Base-by-base conservation (phyloP, 2,797 vertebrate species). In the Erethizon dorsatum region DNA sequence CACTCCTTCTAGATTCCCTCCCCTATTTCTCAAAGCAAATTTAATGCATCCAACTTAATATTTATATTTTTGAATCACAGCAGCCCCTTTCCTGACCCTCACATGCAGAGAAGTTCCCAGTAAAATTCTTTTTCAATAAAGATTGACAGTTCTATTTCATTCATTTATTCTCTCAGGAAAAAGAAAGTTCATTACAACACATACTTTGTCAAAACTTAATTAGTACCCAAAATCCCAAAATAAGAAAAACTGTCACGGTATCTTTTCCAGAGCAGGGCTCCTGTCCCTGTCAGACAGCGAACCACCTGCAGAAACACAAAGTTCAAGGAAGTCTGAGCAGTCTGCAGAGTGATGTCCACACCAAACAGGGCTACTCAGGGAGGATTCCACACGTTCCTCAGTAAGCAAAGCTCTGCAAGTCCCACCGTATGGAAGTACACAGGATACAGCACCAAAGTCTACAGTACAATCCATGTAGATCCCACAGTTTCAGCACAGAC, bases 141-240 rank as follows among this genome's bases (percentile, higher is more conserved):
- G 17, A 1, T 20, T 65, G 52, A 84, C 31, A 57, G 20, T 82
- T 89, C 37, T 77, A 15, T 52, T 88, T 65, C 37, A 63, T 75
- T 83, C 61, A 87, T 86, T 89, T 37, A n/a, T 95, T 94, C n/a
- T 92, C 77, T 75, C 41, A 90, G 41, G 14, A 8, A 22, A 47
- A 78, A 88, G 94, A 57, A 57, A 94, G 15, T 92, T 84, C 22
- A 57, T 56, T 45, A 54, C 65, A 94, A 92, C 5, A 31, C 0
- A 2, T 59, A 67, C 52, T 93, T 90, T 5, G 12, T 33, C 85
- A 94, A 28, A 90, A 92, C 22, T 82, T 94, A 82, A 88, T 94
- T 91, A 85, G 17, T 56, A 45, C 11, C 10, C 37, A 84, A 93
- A 87, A 63, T 9, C 8, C 2, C 75, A 17, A 96, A 90, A 69